Conservation (phyloP, 2,113 vertebrate genomes). For the Nothoprocta perdicaria region DNA sequence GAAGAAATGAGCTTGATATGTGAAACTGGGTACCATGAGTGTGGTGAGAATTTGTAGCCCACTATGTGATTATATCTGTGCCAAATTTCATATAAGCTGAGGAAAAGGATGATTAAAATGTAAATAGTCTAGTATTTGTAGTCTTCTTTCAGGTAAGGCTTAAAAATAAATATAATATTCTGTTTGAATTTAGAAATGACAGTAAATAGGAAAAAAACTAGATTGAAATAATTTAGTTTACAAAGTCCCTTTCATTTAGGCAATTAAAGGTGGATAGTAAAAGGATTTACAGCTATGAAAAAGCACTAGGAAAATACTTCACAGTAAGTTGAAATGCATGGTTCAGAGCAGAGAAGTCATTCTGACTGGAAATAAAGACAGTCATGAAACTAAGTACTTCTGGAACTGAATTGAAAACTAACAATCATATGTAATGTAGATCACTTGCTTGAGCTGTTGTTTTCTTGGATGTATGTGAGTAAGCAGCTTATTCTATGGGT, state of each 20-base stretch:
- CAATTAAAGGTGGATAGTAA: background rate
- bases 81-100: background rate
- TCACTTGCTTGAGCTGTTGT: background rate
- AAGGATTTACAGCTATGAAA: background rate
- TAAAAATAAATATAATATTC: background rate
- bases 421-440: background rate
- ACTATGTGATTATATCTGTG: background rate
- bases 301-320: background rate
- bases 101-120: background rate
- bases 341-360: background rate
- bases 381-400: background rate
- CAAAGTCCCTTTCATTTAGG: fast-evolving
- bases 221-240: background rate
- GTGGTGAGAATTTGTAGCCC: background rate
- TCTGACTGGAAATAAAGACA: background rate
- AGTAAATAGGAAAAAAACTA: background rate
- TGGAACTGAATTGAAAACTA: background rate
- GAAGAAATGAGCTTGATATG: background rate
- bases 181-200: background rate
- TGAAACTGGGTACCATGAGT: background rate
- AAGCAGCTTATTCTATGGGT: background rate
- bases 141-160: background rate
- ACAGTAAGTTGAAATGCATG: background rate
- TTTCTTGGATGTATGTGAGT: background rate
- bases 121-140: no score